Base-by-base conservation (phyloP, 2,797 vertebrate species). In the Ctenopoma multispine region DNA sequence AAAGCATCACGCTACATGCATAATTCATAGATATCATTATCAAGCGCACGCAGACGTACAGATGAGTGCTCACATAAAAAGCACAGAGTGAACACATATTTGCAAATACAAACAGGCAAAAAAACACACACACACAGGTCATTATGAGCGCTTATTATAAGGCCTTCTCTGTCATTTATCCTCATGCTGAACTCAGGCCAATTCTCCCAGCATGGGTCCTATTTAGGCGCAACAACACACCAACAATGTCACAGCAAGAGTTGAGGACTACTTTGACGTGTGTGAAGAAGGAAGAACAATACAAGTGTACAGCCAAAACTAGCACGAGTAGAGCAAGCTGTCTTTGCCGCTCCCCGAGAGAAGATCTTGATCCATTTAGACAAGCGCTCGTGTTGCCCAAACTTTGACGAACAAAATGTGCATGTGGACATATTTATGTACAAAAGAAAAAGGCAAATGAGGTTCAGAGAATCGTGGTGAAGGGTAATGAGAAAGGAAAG, bases 21-120 rank as follows among this genome's bases (percentile, higher is more conserved):
- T 92, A 85, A 93, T 93, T 92, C 91, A 93, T 92, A 63, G 75
- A 24, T 89, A 90, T 92, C 87, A 92, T 92, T 92, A 93, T 92
- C 90, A 89, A 88, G 85, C 40, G 29, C 79, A 83, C 80, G 73
- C 90, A 90, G 81, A 89, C 74, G 72, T 82, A 74, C 73, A 86
- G 74, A 87, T 77, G 70, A 89, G 83, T 31, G 49, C 69, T 72
- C 73, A 80, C 80, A 86, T 80, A 82, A 81, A 85, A 84, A 83
- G 65, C 76, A 80, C 65, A 49, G 50, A 44, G 66, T 21, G 65
- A 87, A 88, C 78, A 79, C 71, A 68, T 72, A 78, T 81, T 63
- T 20, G 13, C 63, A 41, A 80, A 78, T 66, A 86, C 82, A 88
- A 86, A 86, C 72, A 68, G 64, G 46, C 65, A 27, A 41, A 56